Conservation (phyloP, 1,140 invertebrate species). For the Formica selysi region DNA sequence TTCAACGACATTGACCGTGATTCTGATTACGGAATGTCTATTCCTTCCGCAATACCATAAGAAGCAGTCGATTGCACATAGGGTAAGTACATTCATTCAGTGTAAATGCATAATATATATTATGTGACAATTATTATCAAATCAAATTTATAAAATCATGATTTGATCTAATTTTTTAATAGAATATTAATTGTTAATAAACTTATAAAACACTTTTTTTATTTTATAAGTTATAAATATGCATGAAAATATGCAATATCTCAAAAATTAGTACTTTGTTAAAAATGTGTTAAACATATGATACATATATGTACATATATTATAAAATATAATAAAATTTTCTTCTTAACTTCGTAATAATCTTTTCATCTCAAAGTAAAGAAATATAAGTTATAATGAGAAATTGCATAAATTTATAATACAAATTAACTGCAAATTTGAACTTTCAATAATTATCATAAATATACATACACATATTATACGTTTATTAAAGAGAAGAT, state of each 20-base stretch:
- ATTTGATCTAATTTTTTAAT: too few relatives aligned
- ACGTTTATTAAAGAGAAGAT: neutral
- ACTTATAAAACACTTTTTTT: too few relatives aligned
- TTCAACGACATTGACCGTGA: conserved; percentile 25
- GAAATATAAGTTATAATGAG: neutral
- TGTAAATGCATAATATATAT: neutral
- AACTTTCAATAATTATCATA: neutral
- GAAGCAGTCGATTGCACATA: neutral
- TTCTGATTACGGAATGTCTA: conserved; percentile 21
- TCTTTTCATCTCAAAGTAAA: neutral
- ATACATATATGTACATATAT: neutral
- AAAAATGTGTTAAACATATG: neutral
- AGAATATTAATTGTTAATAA: too few relatives aligned
- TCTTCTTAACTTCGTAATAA: neutral
- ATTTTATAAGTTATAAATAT: too few relatives aligned
- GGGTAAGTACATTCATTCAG: neutral
- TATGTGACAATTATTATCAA: neutral
- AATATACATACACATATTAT: neutral
- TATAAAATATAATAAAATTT: neutral
- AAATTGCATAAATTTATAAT: neutral
- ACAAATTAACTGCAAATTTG: neutral
- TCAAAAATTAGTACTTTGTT: too few relatives aligned
- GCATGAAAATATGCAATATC: too few relatives aligned
- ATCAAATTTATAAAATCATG: neutral
- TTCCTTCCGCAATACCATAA: conserved; percentile 8